These are phyloP conservation scores for Philopotamus ludificatus DNA, from an alignment of 1,140 invertebrate species.

Conservation along the genomic window DNA sequence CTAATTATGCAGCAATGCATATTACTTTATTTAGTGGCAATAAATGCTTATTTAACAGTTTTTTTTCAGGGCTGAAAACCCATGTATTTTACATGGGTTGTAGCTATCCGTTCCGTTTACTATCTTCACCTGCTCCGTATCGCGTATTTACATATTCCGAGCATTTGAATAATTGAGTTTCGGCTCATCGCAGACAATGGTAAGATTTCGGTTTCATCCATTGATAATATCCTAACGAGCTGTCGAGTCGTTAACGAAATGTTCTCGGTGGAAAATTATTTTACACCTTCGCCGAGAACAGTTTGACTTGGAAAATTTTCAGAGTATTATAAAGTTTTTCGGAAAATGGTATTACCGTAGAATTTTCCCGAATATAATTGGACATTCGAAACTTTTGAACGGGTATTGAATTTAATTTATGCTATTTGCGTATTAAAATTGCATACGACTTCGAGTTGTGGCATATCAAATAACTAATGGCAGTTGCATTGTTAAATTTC, in stretches of 20 bases:
- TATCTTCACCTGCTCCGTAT: too few relatives aligned
- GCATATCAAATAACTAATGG: too few relatives aligned
- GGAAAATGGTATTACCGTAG: neutral
- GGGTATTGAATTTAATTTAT: neutral
- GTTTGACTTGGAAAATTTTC: neutral
- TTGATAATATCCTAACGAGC: constrained; percentile 1
- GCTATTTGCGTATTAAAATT: neutral
- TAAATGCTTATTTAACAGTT: neutral
- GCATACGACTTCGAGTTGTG: neutral
- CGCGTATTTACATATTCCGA: constrained; percentile 1
- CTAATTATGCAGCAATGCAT: too few relatives aligned
- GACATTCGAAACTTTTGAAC: too few relatives aligned
- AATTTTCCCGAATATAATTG: too few relatives aligned
- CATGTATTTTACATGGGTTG: neutral
- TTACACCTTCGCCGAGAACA: neutral
- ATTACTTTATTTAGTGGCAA: too few relatives aligned
- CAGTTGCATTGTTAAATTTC: too few relatives aligned
- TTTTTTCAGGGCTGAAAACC: neutral
- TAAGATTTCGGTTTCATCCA: neutral
- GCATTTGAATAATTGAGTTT: constrained; percentile 2
- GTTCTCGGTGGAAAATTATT: neutral
- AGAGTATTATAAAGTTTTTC: neutral
- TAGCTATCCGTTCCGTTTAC: neutral
- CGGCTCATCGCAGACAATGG: neutral
- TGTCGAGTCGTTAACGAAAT: neutral